These are phyloP conservation scores for Catocala sponsa DNA, from an alignment of 2,888 invertebrate species.

Conservation along the genomic window DNA sequence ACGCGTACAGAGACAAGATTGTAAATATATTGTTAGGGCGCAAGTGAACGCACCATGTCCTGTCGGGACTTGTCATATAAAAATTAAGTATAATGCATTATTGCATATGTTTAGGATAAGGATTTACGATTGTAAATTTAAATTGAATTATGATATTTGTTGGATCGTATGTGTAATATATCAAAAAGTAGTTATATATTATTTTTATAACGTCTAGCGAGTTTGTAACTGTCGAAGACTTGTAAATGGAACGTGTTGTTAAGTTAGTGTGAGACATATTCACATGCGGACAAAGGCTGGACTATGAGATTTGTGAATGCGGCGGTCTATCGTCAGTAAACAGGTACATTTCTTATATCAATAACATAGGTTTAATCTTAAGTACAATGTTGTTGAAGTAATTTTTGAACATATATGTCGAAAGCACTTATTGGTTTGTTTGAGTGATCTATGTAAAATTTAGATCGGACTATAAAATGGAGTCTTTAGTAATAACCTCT, in stretches of 20 bases:
- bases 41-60: conserved; percentile 32
- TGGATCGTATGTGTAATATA: conserved; percentile 84
- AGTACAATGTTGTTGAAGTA: conserved; percentile 86
- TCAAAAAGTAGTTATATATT: conserved; percentile 73
- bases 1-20: conserved; percentile 56
- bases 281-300: conserved; percentile 39
- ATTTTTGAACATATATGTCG: conserved; percentile 72
- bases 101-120: conserved; percentile 70
- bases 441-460: conserved; percentile 78
- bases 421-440: conserved; percentile 79
- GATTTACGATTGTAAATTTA: conserved; percentile 81
- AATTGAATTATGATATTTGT: conserved; percentile 83
- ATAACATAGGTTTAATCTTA: conserved; percentile 78
- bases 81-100: conserved; percentile 62
- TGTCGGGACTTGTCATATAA: conserved; percentile 54
- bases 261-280: conserved; percentile 48
- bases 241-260: conserved; percentile 68
- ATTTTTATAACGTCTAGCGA: conserved; percentile 78
- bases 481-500: conserved; percentile 79
- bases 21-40: conserved; percentile 62
- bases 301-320: conserved; percentile 47
- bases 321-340: conserved; percentile 40
- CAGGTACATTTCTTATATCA: conserved; percentile 66
- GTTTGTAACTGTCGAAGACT: conserved; percentile 59
- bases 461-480: conserved; percentile 73